Base-by-base conservation (phyloP, 2,797 vertebrate species). In the Poecilia gillii region DNA sequence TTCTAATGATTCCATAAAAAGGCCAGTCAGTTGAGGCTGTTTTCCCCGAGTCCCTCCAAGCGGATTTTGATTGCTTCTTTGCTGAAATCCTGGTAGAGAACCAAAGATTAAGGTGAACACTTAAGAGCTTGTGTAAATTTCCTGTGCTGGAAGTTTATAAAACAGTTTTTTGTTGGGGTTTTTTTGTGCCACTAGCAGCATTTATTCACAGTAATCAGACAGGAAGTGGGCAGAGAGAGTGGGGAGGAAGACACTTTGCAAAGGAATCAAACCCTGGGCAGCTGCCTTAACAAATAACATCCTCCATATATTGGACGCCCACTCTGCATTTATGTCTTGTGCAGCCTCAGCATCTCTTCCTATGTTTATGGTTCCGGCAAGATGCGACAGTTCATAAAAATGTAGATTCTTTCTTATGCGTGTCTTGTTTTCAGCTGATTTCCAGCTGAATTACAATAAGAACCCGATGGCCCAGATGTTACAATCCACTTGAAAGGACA, bases 401-500 rank as follows among this genome's bases (percentile, higher is more conserved):
- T 82, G 76, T 73, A 33, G 28, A 11, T 43, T 68, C 83, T 51
- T 75, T 70, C 75, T 83, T 73, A 14, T 45, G 12, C 23, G 4
- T 5, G 20, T 80, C 78, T 87, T 70, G 49, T 81, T 81, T 86
- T 74, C 81, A 74, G 82, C 72, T 81, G 80, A 86, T 72, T 76
- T 47, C 73, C 74, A n/a, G 75, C 72, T 7, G 59, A 84, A 82
- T 81, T 55, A 79, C 78, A 85, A 86, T 81, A 70, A 77, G 64
- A 89, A 81, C 79, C 77, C 4, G 12, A 41, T 82, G 74, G 64
- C 80, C 53, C 73, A 72, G 77, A 83, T 72, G 74, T 46, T 57
- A 64, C 53, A 57, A 55, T 80, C 20, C 1, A 84, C 79, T 74
- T 77, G 47, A 88, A 88, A 89, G 76, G 55, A 76, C 57, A 59